Base-by-base conservation (phyloP, 2,797 vertebrate genomes). In the Enteromius mattozi region DNA sequence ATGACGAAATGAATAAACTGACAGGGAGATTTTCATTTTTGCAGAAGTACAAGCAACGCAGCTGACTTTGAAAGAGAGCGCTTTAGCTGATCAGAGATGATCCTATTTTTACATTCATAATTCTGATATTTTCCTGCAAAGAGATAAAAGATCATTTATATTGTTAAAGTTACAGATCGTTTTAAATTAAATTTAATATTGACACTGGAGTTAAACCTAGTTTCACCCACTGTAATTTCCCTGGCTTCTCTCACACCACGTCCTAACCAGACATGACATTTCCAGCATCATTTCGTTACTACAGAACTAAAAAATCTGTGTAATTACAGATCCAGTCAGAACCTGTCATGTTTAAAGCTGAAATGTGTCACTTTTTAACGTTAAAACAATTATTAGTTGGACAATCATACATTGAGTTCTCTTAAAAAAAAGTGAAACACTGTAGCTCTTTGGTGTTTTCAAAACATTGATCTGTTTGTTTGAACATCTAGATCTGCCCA, bases 1-100 rank as follows among this genome's bases (percentile, higher is more conserved):
- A 77, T 65, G 82, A 51, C 16, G 45, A 66, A 75, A 66, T 75
- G 42, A 65, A 83, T 82, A 56, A 75, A 56, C 21, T 66, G 35
- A 69, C 71, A 42, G 35, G 70, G 56, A 75, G 30, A 6, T 65
- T 42, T 51, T 24, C 13, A 37, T 24, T 54, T 77, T 76, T 83
- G 16, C 24, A 42, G 63, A 76, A 37, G 42, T 75, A 66, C 33
- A 51, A 49, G 54, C 40, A 37, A 21, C 21, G 24, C 49, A 37
- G 47, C 70, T 6, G 10, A 40, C 65, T 54, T 17, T 70, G 14
- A 72, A 54, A n/a, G 7, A 6, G 63, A 51, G 27, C 33, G 27
- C 59, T 47, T 66, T 35, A 35, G 42, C 42, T 79, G 37, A 78
- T 63, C 40, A 33, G n/a, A 59, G 42, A n/a, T 17, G 10, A 69